These are phyloP conservation scores for Diadumene lineata DNA, from an alignment of 92 coral and sea anemone species.

Conservation along the genomic window DNA sequence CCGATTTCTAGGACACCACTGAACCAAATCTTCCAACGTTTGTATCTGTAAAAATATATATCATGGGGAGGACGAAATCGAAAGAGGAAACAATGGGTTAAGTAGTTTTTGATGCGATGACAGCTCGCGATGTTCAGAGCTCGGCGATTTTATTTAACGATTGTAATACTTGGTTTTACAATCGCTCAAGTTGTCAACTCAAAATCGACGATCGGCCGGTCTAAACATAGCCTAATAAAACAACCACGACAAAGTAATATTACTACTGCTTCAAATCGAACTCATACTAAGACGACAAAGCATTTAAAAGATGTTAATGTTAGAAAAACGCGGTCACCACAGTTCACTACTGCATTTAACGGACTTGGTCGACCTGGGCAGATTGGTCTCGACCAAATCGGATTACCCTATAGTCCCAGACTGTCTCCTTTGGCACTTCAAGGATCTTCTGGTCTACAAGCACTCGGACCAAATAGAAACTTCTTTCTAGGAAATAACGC, in stretches of 20 bases:
- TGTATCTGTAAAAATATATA: neutral
- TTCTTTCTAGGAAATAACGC: slow-evolving; percentile 55
- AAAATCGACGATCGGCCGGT: slow-evolving; percentile 16
- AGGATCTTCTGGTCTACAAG: slow-evolving; percentile 60
- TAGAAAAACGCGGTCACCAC: slow-evolving; percentile 64
- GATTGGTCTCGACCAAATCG: slow-evolving; percentile 60
- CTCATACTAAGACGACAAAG: neutral
- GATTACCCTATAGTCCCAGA: slow-evolving; percentile 64
- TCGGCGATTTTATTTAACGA: slow-evolving; percentile 12
- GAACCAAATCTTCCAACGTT: neutral
- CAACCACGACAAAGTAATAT: slow-evolving; percentile 13
- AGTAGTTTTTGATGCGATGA: slow-evolving; percentile 14
- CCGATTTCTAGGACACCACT: too few species aligned
- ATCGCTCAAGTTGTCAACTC: slow-evolving; percentile 25
- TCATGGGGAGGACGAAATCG: neutral
- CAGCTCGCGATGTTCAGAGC: slow-evolving; percentile 8
- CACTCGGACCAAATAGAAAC: slow-evolving; percentile 61
- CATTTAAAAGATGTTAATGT: slow-evolving; percentile 3
- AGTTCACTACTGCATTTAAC: slow-evolving; percentile 31
- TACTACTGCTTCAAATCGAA: neutral
- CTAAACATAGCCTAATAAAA: neutral
- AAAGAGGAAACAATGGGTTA: slow-evolving; percentile 16
- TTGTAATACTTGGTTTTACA: neutral
- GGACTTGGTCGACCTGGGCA: slow-evolving; percentile 34
- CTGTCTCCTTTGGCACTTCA: slow-evolving; percentile 56